These are phyloP conservation scores for Melipona quadrifasciata DNA, from an alignment of 1,140 invertebrate species.

Conservation along the genomic window DNA sequence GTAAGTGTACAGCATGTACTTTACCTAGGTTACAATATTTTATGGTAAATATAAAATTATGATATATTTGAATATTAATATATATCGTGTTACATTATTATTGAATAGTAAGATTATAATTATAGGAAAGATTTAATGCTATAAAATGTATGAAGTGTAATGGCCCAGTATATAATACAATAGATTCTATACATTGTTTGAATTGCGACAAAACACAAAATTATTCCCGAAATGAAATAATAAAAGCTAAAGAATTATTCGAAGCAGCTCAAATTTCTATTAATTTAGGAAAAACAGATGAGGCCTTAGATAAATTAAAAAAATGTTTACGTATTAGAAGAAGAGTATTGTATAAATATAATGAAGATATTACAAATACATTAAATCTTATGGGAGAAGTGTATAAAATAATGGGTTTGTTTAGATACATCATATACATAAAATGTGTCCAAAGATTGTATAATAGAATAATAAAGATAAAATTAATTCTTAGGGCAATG, in stretches of 20 bases:
- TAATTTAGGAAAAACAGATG: constrained; percentile 53
- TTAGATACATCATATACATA: constrained; percentile 14
- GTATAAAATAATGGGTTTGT: constrained; percentile 79
- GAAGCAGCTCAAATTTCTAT: constrained; percentile 58
- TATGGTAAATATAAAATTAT: constrained; percentile 76
- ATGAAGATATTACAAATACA: constrained; percentile 79
- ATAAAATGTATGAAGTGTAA: constrained; percentile 75
- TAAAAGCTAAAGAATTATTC: constrained; percentile 78
- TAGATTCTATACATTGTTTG: constrained; percentile 63
- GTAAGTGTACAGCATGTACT: constrained; percentile 85
- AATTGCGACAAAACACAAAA: constrained; percentile 68
- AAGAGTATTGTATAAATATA: constrained; percentile 80
- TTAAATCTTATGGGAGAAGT: constrained; percentile 82
- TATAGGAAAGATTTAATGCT: constrained; percentile 77
- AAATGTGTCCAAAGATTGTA: neutral
- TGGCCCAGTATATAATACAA: constrained; percentile 67
- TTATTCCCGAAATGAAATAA: constrained; percentile 66
- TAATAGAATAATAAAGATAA: neutral
- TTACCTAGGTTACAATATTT: constrained; percentile 80
- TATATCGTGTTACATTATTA: neutral
- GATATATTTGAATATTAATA: neutral
- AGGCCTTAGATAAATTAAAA: constrained; percentile 71
- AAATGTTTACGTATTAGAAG: constrained; percentile 78
- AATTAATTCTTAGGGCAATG: constrained; percentile 72
- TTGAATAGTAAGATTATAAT: constrained; percentile 5